Percentiles rank a stretch among this genome's conserved stretches.
Evolutionary conservation across 2,113 vertebrate genomes (phyloP).

Genomic region (Candoia aspera): DNA sequence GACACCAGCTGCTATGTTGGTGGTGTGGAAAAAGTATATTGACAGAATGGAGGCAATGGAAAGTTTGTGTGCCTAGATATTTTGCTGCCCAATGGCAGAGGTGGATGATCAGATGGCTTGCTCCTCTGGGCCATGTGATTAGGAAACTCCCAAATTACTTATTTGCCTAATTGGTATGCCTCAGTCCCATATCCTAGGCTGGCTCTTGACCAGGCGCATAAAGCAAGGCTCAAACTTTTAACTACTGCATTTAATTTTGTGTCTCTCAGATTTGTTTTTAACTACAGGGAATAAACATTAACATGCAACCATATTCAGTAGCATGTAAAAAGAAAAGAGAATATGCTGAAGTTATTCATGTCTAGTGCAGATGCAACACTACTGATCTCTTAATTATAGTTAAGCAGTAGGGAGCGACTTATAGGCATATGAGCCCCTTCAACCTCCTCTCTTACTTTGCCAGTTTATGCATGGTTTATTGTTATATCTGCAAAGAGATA

Average conservation of each 20-base stretch:
- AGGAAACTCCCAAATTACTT: not conserved
- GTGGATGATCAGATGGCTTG: not conserved
- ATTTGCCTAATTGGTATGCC: not conserved
- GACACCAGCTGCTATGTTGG: not conserved
- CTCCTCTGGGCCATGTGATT: not conserved
- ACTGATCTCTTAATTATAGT: constrained; percentile 10
- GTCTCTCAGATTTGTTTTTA: not conserved
- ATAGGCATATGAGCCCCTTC: not conserved
- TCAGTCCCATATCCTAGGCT: constrained; percentile 5
- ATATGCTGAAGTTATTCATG: constrained; percentile 14
- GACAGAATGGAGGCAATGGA: constrained; percentile 13
- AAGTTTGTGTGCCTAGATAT: constrained; percentile 18
- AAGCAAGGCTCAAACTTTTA: not conserved
- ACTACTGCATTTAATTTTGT: constrained; percentile 4
- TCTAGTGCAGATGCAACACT: not conserved
- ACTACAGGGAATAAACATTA: constrained; percentile 25
- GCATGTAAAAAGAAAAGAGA: constrained; percentile 9
- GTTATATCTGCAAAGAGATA: not conserved
- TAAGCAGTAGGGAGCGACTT: not conserved
- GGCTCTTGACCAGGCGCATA: not conserved
- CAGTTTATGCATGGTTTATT: not conserved
- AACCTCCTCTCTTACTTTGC: not conserved
- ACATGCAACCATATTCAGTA: constrained; percentile 7
- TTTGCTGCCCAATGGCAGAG: not conserved
- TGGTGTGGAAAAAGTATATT: constrained; percentile 29